Percentiles rank a stretch among this genome's conserved stretches.
These are phyloP conservation scores for Ormyrus pomaceus DNA, from an alignment of 2,888 invertebrate species.

Conservation along the genomic window DNA sequence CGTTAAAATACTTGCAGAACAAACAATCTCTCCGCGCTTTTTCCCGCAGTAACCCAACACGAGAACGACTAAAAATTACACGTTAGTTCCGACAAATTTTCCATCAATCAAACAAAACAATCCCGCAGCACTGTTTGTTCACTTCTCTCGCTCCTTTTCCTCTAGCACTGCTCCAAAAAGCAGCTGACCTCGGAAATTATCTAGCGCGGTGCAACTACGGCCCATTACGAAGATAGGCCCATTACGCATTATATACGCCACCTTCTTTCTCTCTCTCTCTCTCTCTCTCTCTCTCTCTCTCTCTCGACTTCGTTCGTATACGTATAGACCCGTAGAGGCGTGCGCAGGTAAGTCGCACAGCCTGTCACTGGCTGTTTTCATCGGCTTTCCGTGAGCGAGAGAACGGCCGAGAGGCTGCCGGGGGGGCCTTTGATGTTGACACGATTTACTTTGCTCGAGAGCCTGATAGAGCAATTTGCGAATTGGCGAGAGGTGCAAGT, in stretches of 20 bases:
- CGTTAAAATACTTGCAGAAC: too few species aligned
- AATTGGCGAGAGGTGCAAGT: slow-evolving; percentile 18
- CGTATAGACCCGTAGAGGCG: too few species aligned
- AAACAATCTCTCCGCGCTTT: too few species aligned
- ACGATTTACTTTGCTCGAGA: slow-evolving; percentile 42
- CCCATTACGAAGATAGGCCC: slow-evolving; percentile 70
- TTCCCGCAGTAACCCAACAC: not conserved
- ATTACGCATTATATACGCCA: slow-evolving; percentile 71
- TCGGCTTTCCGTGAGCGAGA: slow-evolving; percentile 21
- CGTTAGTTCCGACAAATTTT: not conserved
- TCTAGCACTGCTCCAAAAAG: not conserved
- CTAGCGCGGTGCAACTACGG: slow-evolving; percentile 66
- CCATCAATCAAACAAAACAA: not conserved
- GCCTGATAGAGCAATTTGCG: slow-evolving; percentile 43
- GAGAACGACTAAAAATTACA: not conserved
- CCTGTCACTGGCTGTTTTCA: slow-evolving; percentile 17
- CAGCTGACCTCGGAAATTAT: slow-evolving; percentile 3
- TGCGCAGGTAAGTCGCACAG: not conserved
- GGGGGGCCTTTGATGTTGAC: slow-evolving; percentile 46
- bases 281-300: not conserved
- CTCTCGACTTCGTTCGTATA: too few species aligned
- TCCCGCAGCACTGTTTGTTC: not conserved
- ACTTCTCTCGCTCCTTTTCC: not conserved
- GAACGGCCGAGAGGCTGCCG: slow-evolving; percentile 11
- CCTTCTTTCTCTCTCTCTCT: slow-evolving; percentile 60